Percentiles rank a stretch among this genome's conserved stretches.
phyloP scores from a whole-genome alignment of 2,797 vertebrate species.

The Trachurus trachurus region DNA sequence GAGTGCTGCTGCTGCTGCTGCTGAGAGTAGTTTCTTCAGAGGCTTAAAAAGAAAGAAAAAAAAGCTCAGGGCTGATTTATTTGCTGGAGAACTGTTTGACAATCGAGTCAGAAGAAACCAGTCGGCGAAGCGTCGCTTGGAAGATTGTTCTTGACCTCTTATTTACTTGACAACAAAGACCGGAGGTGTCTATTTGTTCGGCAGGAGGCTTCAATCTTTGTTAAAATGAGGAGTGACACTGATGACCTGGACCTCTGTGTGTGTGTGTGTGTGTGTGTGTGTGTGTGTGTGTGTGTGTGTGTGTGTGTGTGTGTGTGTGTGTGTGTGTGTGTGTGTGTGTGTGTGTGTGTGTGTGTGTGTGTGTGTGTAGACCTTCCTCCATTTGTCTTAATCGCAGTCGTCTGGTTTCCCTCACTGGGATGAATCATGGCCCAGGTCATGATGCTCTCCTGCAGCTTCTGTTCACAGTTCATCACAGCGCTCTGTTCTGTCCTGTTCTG shows the following conservation, averaged over 20 bases:
- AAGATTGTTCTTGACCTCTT: conserved; percentile 27
- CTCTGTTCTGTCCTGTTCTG: background rate
- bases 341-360: conserved; percentile 11
- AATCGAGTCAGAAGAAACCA: conserved; percentile 9
- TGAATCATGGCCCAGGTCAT: background rate
- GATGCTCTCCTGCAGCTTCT: background rate
- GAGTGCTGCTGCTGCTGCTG: background rate
- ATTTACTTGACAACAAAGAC: conserved; percentile 20
- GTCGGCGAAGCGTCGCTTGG: conserved; percentile 13
- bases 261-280: conserved; percentile 12
- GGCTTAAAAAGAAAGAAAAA: background rate
- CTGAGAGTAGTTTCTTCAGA: background rate
- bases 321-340: too few species aligned
- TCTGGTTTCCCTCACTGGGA: background rate
- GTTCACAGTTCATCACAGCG: background rate
- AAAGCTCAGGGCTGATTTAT: conserved; percentile 9
- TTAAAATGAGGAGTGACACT: background rate
- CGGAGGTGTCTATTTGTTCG: background rate
- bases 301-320: too few species aligned
- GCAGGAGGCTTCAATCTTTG: background rate
- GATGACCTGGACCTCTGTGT: background rate
- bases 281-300: too few species aligned
- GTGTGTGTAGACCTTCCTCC: background rate
- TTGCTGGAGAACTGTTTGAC: background rate
- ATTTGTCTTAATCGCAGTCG: background rate